These are phyloP conservation scores for Copidosoma floridanum DNA, from an alignment of 1,140 invertebrate genomes.

Conservation along the genomic window DNA sequence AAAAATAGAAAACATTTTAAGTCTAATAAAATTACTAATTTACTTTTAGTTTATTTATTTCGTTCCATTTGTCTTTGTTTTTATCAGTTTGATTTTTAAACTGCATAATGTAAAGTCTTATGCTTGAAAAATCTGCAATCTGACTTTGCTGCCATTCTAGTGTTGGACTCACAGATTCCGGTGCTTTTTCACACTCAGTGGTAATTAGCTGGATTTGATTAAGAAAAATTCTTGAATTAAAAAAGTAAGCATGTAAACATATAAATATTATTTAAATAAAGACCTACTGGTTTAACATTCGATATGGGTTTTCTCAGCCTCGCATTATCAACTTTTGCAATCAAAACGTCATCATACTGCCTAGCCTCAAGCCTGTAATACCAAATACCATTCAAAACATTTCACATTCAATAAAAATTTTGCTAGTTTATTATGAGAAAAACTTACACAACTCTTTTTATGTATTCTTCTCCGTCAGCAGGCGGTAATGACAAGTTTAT, in stretches of 20 bases:
- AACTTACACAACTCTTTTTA: conserved; percentile 59
- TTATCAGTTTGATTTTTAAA: conserved; percentile 35
- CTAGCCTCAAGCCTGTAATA: conserved; percentile 57
- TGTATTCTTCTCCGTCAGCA: conserved; percentile 60
- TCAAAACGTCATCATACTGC: conserved; percentile 57
- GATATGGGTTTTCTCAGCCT: conserved; percentile 49
- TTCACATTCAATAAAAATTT: conserved; percentile 7
- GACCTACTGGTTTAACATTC: conserved; percentile 43
- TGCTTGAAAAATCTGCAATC: conserved; percentile 56
- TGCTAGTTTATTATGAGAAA: conserved; percentile 4
- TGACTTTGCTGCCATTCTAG: conserved; percentile 58
- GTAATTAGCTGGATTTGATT: conserved; percentile 44
- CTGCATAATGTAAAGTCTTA: conserved; percentile 51
- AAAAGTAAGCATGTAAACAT: conserved; percentile 3
- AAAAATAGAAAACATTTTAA: conserved; percentile 23
- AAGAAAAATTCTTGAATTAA: conserved; percentile 13
- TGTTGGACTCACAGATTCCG: conserved; percentile 48
- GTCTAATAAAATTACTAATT: background rate
- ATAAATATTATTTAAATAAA: conserved; percentile 1
- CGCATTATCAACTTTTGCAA: conserved; percentile 54
- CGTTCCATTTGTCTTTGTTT: conserved; percentile 32
- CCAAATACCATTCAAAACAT: too few species aligned
- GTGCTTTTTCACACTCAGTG: conserved; percentile 53
- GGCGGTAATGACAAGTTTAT: conserved; percentile 57
- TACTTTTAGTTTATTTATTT: conserved; percentile 11